Evolutionary conservation across 1,140 invertebrate species (phyloP).

Genomic region (Diorhabda elongata): DNA sequence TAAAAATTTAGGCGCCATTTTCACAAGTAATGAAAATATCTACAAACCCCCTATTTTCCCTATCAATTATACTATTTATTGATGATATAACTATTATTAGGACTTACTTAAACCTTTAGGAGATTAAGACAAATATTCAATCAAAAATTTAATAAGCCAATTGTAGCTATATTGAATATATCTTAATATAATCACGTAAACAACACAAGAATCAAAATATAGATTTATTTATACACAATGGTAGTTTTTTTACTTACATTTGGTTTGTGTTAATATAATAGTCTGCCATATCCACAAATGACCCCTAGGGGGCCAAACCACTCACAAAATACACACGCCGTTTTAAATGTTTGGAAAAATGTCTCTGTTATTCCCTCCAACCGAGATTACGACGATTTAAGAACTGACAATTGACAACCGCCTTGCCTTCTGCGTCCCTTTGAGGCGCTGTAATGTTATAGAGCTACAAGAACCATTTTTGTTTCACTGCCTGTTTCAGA

Average conservation of each 20-base stretch:
- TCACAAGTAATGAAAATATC: too few species aligned
- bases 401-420: slow-evolving; percentile 11
- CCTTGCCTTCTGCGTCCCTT: neutral
- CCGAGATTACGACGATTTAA: neutral
- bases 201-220: too few species aligned
- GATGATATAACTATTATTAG: too few species aligned
- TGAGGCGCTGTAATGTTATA: neutral
- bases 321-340: slow-evolving; percentile 18
- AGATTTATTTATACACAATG: too few species aligned
- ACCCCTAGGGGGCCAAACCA: slow-evolving; percentile 19
- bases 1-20: too few species aligned
- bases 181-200: too few species aligned
- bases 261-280: slow-evolving; percentile 17
- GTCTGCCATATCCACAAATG: slow-evolving; percentile 16
- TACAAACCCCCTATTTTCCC: too few species aligned
- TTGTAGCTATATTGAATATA: too few species aligned
- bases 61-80: too few species aligned
- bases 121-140: too few species aligned
- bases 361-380: slow-evolving; percentile 4
- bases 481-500: neutral
- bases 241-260: slow-evolving; percentile 10
- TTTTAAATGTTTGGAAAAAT: slow-evolving; percentile 7
- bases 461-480: neutral
- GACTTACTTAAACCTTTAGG: too few species aligned
- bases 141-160: too few species aligned